Evolutionary conservation across 2,113 vertebrate species (phyloP).

Genomic region (Pycnonotus jocosus): DNA sequence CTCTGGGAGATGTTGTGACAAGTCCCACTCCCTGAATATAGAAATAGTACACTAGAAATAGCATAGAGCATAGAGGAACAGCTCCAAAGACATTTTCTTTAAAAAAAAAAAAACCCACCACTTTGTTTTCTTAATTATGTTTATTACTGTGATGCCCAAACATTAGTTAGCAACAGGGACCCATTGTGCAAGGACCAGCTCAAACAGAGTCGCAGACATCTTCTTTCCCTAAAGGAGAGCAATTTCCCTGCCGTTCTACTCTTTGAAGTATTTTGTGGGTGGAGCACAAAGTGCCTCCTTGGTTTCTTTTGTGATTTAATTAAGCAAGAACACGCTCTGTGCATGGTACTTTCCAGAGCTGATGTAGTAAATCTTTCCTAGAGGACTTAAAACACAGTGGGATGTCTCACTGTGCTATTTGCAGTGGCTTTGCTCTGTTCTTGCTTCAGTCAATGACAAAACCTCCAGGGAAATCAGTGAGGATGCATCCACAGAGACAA

Average conservation of each 20-base stretch:
- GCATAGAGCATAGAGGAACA: neutral
- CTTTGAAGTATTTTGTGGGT: neutral
- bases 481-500: neutral
- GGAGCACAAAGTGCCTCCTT: neutral
- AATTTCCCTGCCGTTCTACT: neutral
- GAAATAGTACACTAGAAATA: neutral
- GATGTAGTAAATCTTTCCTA: neutral
- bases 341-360: neutral
- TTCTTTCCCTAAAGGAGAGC: neutral
- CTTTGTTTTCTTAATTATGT: neutral
- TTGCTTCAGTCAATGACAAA: neutral
- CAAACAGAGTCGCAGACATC: neutral
- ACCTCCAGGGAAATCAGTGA: neutral
- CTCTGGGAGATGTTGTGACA: neutral
- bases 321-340: neutral
- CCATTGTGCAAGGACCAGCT: neutral
- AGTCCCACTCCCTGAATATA: neutral
- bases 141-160: neutral
- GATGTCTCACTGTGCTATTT: neutral
- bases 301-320: neutral
- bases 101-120: too few species aligned
- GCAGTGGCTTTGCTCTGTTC: neutral
- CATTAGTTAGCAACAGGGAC: neutral
- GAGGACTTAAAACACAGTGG: neutral
- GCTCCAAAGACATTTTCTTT: neutral